phyloP scores from a whole-genome alignment of 2,888 invertebrate species.

The Athetis lepigone region DNA sequence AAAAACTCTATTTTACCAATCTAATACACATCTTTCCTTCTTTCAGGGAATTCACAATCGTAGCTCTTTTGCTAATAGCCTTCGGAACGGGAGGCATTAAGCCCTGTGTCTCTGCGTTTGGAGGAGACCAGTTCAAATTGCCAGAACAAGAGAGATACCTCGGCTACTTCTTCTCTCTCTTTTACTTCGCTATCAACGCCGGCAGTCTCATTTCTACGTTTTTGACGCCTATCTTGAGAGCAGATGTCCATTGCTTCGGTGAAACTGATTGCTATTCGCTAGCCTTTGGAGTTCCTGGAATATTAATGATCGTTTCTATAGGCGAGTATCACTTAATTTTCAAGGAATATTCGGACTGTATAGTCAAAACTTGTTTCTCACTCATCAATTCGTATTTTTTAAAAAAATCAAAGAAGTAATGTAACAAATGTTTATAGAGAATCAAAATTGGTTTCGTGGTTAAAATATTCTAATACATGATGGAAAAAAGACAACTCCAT shows the following conservation, averaged over 20 bases:
- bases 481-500: no score
- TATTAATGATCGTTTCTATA: slow-evolving; percentile 95
- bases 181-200: slow-evolving; percentile 98
- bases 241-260: slow-evolving; percentile 94
- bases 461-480: no score
- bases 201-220: slow-evolving; percentile 97
- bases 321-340: slow-evolving; percentile 91
- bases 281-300: slow-evolving; percentile 97
- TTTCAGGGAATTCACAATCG: slow-evolving; percentile 91
- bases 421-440: no score
- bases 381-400: no score
- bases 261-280: slow-evolving; percentile 94
- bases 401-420: no score
- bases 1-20: no score
- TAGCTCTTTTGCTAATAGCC: slow-evolving; percentile 94
- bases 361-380: no score
- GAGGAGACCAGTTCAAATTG: slow-evolving; percentile 97
- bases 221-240: slow-evolving; percentile 96
- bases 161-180: slow-evolving; percentile 97
- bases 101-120: slow-evolving; percentile 98
- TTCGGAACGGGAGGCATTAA: slow-evolving; percentile 98
- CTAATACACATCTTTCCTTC: slow-evolving; percentile 12
- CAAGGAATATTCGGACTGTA: no score
- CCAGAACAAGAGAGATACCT: slow-evolving; percentile 95
- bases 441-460: no score